A percentile compares a stretch with the other conserved stretches of the same genome.
phyloP scores from a whole-genome alignment of 2,113 vertebrate genomes.

The Carassius gibelio region DNA sequence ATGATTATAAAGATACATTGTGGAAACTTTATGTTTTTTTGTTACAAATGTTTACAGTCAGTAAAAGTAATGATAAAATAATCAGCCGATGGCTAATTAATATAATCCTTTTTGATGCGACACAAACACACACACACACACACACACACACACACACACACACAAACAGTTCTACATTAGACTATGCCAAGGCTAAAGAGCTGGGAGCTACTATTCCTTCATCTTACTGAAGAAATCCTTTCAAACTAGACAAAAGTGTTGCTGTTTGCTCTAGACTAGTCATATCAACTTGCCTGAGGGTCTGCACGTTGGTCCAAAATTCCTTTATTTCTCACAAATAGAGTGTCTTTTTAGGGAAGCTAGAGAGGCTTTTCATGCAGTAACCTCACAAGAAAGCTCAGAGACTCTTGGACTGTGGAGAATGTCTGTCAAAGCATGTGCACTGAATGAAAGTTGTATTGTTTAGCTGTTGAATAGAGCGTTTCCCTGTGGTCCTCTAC shows the following conservation, averaged over 20 bases:
- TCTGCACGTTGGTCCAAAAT: slow-evolving; percentile 38
- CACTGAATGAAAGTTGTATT: slow-evolving; percentile 75
- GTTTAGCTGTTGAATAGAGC: slow-evolving; percentile 68
- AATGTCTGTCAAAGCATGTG: slow-evolving; percentile 73
- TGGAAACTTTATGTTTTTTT: neutral
- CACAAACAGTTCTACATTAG: slow-evolving; percentile 6
- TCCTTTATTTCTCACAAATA: slow-evolving; percentile 67
- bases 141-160: neutral
- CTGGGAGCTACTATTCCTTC: slow-evolving; percentile 18
- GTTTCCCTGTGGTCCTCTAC: slow-evolving; percentile 48
- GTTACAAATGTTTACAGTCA: slow-evolving; percentile 2
- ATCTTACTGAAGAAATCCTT: neutral
- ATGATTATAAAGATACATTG: neutral
- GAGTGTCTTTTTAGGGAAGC: slow-evolving; percentile 66
- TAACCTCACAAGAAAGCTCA: slow-evolving; percentile 68
- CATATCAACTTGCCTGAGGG: slow-evolving; percentile 58
- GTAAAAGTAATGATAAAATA: slow-evolving; percentile 13
- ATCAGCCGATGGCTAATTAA: slow-evolving; percentile 9
- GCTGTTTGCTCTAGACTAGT: slow-evolving; percentile 28
- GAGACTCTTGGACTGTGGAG: slow-evolving; percentile 65
- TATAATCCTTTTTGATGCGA: slow-evolving; percentile 26
- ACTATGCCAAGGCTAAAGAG: neutral
- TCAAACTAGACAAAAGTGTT: slow-evolving; percentile 28
- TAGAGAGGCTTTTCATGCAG: slow-evolving; percentile 66
- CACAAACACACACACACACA: too few species aligned